Evolutionary conservation across 2,888 invertebrate genomes (phyloP).

Genomic region (Limenitis camilla): DNA sequence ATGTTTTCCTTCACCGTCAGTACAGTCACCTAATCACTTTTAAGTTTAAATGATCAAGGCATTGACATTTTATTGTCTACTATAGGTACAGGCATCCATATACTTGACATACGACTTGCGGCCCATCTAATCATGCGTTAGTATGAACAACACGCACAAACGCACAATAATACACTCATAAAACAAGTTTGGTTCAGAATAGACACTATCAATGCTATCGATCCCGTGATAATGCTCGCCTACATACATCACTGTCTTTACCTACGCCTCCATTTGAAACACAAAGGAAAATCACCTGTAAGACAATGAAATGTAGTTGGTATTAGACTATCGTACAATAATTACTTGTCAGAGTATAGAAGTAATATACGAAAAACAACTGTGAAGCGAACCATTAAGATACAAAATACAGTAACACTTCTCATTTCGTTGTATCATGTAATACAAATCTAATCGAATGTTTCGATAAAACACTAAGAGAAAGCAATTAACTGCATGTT

Average conservation of each 20-base stretch:
- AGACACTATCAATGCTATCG: constrained; percentile 18
- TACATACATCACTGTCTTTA: constrained; percentile 7
- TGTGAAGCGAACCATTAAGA: not conserved
- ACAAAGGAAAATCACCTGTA: not conserved
- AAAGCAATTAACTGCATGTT: constrained; percentile 17
- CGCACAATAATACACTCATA: constrained; percentile 7
- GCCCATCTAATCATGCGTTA: not conserved
- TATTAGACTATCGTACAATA: constrained; percentile 7
- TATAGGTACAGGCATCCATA: not conserved
- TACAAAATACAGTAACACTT: constrained; percentile 1
- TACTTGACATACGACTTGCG: not conserved
- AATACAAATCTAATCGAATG: constrained; percentile 19
- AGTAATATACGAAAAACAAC: not conserved
- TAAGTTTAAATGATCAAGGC: not conserved
- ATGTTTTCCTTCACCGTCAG: too few species aligned
- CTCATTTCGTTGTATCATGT: constrained; percentile 3
- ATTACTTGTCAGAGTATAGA: constrained; percentile 3
- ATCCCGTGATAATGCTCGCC: constrained; percentile 15
- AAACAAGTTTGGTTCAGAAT: constrained; percentile 8
- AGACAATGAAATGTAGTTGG: not conserved
- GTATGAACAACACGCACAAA: constrained; percentile 2
- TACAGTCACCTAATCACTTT: too few species aligned
- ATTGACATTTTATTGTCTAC: not conserved
- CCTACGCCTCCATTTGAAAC: not conserved
- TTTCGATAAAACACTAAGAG: constrained; percentile 15